phyloP scores from a whole-genome alignment of 2,888 invertebrate species.

The Ectemnius lituratus region DNA sequence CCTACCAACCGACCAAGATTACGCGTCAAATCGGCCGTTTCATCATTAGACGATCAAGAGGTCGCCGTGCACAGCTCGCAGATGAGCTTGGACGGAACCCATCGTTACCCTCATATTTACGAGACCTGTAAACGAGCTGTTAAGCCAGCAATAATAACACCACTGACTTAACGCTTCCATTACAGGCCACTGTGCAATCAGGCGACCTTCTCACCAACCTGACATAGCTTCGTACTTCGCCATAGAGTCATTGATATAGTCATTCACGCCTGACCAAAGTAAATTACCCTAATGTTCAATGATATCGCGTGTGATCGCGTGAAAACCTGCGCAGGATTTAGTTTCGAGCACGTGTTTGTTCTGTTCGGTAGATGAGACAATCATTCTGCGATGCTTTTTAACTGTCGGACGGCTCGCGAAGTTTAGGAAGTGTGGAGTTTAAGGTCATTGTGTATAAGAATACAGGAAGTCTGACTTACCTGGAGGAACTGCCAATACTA shows the following conservation, averaged over 20 bases:
- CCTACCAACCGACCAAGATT: background rate
- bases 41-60: constrained; percentile 51
- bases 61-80: constrained; percentile 36
- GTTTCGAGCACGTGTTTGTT: no score
- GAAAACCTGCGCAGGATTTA: no score
- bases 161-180: no score
- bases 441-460: constrained; percentile 15
- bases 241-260: constrained; percentile 12
- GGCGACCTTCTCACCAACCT: constrained; percentile 23
- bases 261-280: no score
- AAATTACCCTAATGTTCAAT: no score
- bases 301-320: no score
- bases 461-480: constrained; percentile 77
- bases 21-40: constrained; percentile 3
- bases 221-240: constrained; percentile 35
- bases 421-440: no score
- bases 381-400: no score
- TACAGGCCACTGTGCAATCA: no score
- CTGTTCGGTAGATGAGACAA: no score
- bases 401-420: no score
- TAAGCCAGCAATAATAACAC: constrained; percentile 41
- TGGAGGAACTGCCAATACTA: constrained; percentile 93
- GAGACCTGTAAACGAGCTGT: constrained; percentile 52
- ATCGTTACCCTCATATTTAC: constrained; percentile 51
- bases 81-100: constrained; percentile 49